Percentiles rank a stretch among this genome's conserved stretches.
Conservation (phyloP, 2,888 invertebrate genomes). For the Tenthredo scrophulariae region DNA sequence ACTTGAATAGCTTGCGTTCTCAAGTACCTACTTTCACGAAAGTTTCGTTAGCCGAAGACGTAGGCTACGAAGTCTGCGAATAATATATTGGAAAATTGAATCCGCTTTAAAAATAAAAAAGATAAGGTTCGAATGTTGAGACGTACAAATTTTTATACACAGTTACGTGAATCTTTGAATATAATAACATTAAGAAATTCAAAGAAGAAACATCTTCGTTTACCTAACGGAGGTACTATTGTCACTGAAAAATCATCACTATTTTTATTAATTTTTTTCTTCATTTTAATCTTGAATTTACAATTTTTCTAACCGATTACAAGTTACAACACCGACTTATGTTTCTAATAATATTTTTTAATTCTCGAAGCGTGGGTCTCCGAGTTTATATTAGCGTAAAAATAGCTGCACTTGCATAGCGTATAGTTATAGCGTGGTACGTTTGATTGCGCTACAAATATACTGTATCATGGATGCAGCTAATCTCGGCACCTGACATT, state of each 20-base stretch:
- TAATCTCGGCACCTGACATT: not conserved
- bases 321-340: not conserved
- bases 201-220: too few relatives aligned
- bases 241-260: too few relatives aligned
- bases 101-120: too few relatives aligned
- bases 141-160: too few relatives aligned
- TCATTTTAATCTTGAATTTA: too few relatives aligned
- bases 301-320: not conserved
- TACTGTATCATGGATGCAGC: not conserved
- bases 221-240: too few relatives aligned
- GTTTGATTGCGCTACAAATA: not conserved
- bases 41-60: constrained; percentile 6
- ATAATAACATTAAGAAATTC: too few relatives aligned
- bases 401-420: not conserved
- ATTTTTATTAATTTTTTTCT: too few relatives aligned
- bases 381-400: not conserved
- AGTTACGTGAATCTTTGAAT: too few relatives aligned
- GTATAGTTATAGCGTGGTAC: not conserved
- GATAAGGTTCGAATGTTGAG: too few relatives aligned
- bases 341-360: not conserved
- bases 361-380: not conserved
- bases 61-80: not conserved
- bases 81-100: not conserved
- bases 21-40: constrained; percentile 6
- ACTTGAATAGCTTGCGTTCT: constrained; percentile 21